phyloP scores from a whole-genome alignment of 2,888 invertebrate species.

The Melinopterus prodromus region DNA sequence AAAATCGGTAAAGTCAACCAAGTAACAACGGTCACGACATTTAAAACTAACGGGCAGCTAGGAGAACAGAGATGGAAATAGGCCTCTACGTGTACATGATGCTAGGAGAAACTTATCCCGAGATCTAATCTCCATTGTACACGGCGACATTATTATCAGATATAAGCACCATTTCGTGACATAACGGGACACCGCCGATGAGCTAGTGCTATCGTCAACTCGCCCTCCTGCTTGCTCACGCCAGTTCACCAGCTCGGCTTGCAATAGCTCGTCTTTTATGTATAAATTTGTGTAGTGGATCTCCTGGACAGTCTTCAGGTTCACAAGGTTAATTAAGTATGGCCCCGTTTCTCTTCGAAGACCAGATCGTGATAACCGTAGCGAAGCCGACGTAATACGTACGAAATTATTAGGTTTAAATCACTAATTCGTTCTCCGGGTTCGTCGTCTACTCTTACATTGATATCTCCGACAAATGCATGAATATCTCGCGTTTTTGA shows the following conservation, averaged over 20 bases:
- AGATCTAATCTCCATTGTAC: conserved; percentile 50
- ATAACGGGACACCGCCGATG: conserved; percentile 46
- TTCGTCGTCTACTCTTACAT: too few relatives aligned
- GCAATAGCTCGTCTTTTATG: not conserved
- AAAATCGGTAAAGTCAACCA: not conserved
- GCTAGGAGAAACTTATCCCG: conserved; percentile 41
- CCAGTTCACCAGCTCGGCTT: not conserved
- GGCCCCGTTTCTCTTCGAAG: conserved; percentile 42
- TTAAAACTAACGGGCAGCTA: conserved; percentile 41
- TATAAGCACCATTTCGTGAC: conserved; percentile 52
- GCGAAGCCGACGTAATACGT: not conserved
- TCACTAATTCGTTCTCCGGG: too few relatives aligned
- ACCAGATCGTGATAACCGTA: not conserved
- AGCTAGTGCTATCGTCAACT: not conserved
- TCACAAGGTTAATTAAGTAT: conserved; percentile 52
- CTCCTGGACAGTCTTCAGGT: conserved; percentile 23
- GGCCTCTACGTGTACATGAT: conserved; percentile 39
- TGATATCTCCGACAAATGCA: too few relatives aligned
- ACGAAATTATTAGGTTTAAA: not conserved
- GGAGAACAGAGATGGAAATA: not conserved
- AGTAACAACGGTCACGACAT: conserved; percentile 34
- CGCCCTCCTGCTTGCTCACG: not conserved
- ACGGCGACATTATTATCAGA: conserved; percentile 47
- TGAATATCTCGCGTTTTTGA: too few relatives aligned
- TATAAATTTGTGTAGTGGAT: not conserved